phyloP scores from a whole-genome alignment of 2,888 invertebrate species.

The Thumatha senex region DNA sequence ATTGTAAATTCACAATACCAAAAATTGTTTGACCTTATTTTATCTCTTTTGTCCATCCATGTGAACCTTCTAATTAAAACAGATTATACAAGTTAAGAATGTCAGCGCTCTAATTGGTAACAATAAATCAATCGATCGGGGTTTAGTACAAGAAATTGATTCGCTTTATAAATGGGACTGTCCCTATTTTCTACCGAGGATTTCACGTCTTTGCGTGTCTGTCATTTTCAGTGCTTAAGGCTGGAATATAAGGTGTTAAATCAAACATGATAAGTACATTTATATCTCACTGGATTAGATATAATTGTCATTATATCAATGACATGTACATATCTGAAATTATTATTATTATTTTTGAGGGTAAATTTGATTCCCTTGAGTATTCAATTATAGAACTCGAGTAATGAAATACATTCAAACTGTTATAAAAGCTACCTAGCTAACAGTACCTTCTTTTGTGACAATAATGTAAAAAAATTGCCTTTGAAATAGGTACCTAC shows the following conservation, averaged over 20 bases:
- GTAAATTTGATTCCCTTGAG: too few relatives aligned
- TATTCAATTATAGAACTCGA: too few relatives aligned
- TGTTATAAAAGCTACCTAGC: too few relatives aligned
- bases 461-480: too few relatives aligned
- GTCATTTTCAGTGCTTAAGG: background rate
- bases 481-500: too few relatives aligned
- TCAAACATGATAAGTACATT: background rate
- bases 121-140: constrained; percentile 15
- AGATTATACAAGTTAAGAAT: constrained; percentile 14
- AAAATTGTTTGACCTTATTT: constrained; percentile 15
- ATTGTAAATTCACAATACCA: constrained; percentile 25
- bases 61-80: constrained; percentile 11
- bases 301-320: too few relatives aligned
- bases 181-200: background rate
- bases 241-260: background rate
- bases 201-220: constrained; percentile 5
- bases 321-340: background rate
- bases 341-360: too few relatives aligned
- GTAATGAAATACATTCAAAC: too few relatives aligned
- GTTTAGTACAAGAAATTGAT: constrained; percentile 10
- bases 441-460: too few relatives aligned
- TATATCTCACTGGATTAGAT: background rate
- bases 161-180: constrained; percentile 1
- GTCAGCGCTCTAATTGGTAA: constrained; percentile 5
- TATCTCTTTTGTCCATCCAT: constrained; percentile 3